Evolutionary conservation across 1,140 invertebrate species (phyloP).

Genomic region (Diachasma alloeum): DNA sequence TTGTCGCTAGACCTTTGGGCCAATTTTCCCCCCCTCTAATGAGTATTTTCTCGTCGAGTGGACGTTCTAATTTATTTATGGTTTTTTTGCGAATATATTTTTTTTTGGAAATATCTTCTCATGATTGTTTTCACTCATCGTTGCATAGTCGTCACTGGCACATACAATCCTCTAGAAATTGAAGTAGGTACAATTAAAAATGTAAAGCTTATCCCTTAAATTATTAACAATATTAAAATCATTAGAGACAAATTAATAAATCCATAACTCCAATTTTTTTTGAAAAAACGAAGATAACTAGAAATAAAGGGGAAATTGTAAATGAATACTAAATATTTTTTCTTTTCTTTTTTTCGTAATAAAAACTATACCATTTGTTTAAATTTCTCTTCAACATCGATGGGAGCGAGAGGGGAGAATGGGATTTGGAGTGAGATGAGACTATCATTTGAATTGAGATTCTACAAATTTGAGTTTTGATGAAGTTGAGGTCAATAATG

Average conservation of each 20-base stretch:
- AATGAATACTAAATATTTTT: neutral
- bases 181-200: constrained; percentile 15
- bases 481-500: too few species aligned
- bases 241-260: neutral
- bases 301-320: constrained; percentile 39
- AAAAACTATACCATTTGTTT: neutral
- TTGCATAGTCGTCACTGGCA: constrained; percentile 42
- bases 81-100: neutral
- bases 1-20: neutral
- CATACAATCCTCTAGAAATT: constrained; percentile 43
- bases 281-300: constrained; percentile 38
- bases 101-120: neutral
- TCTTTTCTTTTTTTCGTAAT: constrained; percentile 13
- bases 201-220: constrained; percentile 14
- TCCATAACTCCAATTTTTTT: constrained; percentile 22
- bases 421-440: too few species aligned
- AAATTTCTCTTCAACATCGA: constrained; percentile 24
- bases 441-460: too few species aligned
- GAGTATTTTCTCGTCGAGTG: neutral
- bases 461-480: too few species aligned
- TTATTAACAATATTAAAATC: constrained; percentile 25
- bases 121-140: constrained; percentile 12
- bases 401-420: neutral
- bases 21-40: neutral
- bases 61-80: neutral